Conservation (phyloP, 2,797 vertebrate species). For the Merluccius polli region DNA sequence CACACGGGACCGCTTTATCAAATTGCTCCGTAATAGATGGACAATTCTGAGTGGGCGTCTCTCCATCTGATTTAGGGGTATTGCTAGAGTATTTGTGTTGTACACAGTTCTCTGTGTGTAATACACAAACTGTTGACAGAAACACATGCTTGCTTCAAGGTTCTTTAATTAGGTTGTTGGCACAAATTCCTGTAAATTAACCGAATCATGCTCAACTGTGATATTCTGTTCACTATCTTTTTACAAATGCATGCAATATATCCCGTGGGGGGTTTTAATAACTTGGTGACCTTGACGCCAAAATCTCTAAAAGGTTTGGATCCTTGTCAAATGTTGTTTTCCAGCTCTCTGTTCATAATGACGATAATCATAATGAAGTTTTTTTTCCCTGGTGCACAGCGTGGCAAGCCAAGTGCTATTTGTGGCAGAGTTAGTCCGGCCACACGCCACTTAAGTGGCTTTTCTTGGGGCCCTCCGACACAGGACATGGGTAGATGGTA, state of each 20-base stretch:
- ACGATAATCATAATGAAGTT: not conserved
- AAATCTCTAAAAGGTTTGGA: not conserved
- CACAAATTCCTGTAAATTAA: not conserved
- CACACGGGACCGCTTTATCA: not conserved
- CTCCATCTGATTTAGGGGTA: not conserved
- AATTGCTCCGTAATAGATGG: not conserved
- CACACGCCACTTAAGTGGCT: too few relatives aligned
- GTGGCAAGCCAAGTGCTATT: not conserved
- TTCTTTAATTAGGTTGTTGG: not conserved
- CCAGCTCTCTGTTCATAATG: not conserved
- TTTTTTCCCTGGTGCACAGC: not conserved
- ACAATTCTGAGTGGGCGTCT: not conserved
- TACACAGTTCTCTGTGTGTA: not conserved
- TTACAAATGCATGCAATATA: not conserved
- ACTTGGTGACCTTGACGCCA: not conserved
- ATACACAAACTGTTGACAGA: not conserved
- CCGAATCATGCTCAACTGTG: not conserved
- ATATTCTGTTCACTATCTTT: not conserved
- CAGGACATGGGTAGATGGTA: too few relatives aligned
- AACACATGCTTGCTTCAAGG: not conserved
- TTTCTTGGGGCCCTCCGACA: too few relatives aligned
- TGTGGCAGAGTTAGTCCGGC: too few relatives aligned
- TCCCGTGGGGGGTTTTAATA: not conserved
- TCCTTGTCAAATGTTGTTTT: not conserved
- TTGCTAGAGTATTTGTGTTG: not conserved